phyloP scores from a whole-genome alignment of 2,113 vertebrate genomes.

The Ardeotis arabs region DNA sequence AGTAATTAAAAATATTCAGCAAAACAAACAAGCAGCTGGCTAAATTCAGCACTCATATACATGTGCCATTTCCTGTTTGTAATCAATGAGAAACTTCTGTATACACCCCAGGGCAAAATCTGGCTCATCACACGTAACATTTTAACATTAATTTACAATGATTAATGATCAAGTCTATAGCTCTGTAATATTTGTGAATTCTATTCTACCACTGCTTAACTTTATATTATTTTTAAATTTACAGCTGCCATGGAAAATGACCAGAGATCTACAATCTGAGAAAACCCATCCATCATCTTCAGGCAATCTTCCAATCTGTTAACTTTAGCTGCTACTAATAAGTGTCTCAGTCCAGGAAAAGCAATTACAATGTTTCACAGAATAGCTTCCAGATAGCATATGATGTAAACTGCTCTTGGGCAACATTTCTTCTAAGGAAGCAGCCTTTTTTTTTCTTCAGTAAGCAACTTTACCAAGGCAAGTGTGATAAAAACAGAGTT shows the following conservation, averaged over 20 bases:
- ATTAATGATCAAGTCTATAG: slow-evolving; percentile 49
- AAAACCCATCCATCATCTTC: slow-evolving; percentile 83
- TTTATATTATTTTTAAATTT: slow-evolving; percentile 53
- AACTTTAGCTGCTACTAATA: slow-evolving; percentile 89
- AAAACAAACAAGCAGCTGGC: neutral
- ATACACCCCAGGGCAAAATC: slow-evolving; percentile 7
- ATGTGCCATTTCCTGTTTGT: neutral
- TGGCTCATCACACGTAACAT: slow-evolving; percentile 20
- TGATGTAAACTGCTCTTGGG: slow-evolving; percentile 33
- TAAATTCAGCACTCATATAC: neutral
- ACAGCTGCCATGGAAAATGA: slow-evolving; percentile 87
- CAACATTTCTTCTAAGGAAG: slow-evolving; percentile 14
- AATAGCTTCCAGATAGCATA: slow-evolving; percentile 77
- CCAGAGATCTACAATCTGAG: slow-evolving; percentile 84
- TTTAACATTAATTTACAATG: slow-evolving; percentile 50
- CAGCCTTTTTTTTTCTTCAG: neutral
- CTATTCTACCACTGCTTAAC: slow-evolving; percentile 43
- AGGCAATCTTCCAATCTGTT: slow-evolving; percentile 69
- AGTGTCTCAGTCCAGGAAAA: slow-evolving; percentile 83
- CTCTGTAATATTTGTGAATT: slow-evolving; percentile 24
- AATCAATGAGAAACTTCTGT: slow-evolving; percentile 41
- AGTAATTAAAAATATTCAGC: neutral
- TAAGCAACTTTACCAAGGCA: neutral
- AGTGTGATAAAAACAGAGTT: neutral
- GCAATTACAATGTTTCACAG: slow-evolving; percentile 74